Evolutionary conservation across 2,113 vertebrate genomes (phyloP).

Genomic region (Saccopteryx bilineata): DNA sequence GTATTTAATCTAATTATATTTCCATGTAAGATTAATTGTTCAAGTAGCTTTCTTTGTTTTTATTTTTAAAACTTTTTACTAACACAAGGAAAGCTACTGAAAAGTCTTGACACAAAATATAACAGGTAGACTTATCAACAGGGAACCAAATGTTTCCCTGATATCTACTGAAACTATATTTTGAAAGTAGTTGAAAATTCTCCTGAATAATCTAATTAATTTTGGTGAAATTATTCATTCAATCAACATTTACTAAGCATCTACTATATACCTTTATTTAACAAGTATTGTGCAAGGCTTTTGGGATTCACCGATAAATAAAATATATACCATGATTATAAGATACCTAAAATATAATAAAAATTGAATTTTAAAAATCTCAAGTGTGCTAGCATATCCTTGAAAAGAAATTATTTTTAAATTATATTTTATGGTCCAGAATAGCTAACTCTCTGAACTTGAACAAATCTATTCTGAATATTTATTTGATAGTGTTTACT

Average conservation of each 20-base stretch:
- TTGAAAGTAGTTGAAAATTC: neutral
- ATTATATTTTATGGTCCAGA: neutral
- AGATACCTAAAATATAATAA: slow-evolving; percentile 14
- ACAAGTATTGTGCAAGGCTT: neutral
- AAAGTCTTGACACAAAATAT: neutral
- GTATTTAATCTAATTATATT: slow-evolving; percentile 9
- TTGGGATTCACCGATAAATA: neutral
- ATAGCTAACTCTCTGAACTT: neutral
- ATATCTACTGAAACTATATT: neutral
- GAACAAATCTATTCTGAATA: neutral
- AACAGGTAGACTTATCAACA: neutral
- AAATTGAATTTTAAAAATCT: neutral
- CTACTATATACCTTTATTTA: neutral
- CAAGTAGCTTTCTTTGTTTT: neutral
- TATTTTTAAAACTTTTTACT: slow-evolving; percentile 18
- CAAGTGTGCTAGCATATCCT: neutral
- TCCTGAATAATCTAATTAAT: neutral
- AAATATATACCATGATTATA: neutral
- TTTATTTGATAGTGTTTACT: neutral
- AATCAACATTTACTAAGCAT: neutral
- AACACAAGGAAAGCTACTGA: neutral
- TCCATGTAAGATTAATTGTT: neutral
- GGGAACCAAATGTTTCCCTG: neutral
- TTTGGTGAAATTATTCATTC: neutral
- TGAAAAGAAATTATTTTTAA: neutral